These are phyloP conservation scores for Grus americana DNA, from an alignment of 2,113 vertebrate species.

Conservation along the genomic window DNA sequence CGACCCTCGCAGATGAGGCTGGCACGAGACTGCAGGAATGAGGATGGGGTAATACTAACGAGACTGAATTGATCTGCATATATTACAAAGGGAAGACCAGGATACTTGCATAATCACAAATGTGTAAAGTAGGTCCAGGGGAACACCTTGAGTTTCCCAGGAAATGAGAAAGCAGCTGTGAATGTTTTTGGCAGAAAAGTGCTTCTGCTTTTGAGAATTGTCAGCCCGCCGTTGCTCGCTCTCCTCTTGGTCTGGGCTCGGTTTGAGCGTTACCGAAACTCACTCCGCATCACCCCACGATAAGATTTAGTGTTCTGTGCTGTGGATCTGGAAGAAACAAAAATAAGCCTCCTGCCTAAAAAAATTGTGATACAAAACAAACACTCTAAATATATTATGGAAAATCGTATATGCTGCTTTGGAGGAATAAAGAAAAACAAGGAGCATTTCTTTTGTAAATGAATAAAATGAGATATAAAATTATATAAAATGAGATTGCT, in stretches of 20 bases:
- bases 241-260: neutral
- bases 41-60: neutral
- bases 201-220: neutral
- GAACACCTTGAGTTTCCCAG: slow-evolving; percentile 54
- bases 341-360: neutral
- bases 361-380: neutral
- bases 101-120: neutral
- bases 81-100: neutral
- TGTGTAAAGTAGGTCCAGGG: slow-evolving; percentile 31
- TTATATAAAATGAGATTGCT: neutral
- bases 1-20: slow-evolving; percentile 44
- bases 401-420: neutral
- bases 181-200: neutral
- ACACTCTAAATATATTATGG: neutral
- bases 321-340: neutral
- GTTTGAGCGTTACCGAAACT: neutral
- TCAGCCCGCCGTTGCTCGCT: accelerated
- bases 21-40: slow-evolving; percentile 4
- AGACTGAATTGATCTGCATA: slow-evolving; percentile 42
- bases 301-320: neutral
- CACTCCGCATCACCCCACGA: neutral
- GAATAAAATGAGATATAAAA: neutral
- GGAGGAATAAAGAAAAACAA: accelerated
- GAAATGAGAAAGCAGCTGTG: slow-evolving; percentile 41
- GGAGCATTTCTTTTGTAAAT: neutral